Percentiles rank a stretch among this genome's conserved stretches.
Conservation (phyloP, 1,140 invertebrate species). For the Dendrolimus kikuchii region DNA sequence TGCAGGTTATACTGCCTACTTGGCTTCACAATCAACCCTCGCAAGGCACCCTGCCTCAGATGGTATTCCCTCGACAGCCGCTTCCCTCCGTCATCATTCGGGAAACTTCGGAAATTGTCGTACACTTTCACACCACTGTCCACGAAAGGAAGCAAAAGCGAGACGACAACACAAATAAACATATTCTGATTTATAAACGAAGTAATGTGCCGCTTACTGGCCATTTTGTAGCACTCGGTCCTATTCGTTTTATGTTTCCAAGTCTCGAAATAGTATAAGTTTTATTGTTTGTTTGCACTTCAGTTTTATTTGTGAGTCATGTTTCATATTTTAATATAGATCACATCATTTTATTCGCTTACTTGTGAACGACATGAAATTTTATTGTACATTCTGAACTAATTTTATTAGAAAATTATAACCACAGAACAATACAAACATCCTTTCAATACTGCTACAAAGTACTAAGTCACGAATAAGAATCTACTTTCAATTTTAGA, state of each 20-base stretch:
- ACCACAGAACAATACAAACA: no score
- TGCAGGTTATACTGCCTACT: constrained; percentile 68
- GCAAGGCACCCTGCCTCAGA: constrained; percentile 73
- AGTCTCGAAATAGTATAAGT: constrained; percentile 46
- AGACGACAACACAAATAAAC: constrained; percentile 66
- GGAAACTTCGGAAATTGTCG: constrained; percentile 40
- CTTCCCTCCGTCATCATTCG: constrained; percentile 48
- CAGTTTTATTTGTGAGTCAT: constrained; percentile 49
- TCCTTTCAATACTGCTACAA: no score
- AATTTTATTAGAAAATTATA: no score
- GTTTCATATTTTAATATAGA: no score
- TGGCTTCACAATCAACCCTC: constrained; percentile 74
- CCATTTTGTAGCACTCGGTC: constrained; percentile 52
- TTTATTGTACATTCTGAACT: no score
- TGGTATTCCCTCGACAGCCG: constrained; percentile 64
- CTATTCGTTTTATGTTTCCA: constrained; percentile 46
- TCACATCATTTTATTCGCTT: no score
- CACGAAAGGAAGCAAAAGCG: constrained; percentile 50
- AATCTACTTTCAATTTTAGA: no score
- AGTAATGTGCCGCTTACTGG: constrained; percentile 48
- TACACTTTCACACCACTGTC: constrained; percentile 46
- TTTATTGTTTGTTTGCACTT: constrained; percentile 45
- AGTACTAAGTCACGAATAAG: no score
- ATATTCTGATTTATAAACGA: constrained; percentile 57
- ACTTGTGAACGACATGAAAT: no score